A percentile compares a stretch with the other conserved stretches of the same genome.
These are phyloP conservation scores for Allygus modestus DNA, from an alignment of 2,888 invertebrate genomes.

Conservation along the genomic window DNA sequence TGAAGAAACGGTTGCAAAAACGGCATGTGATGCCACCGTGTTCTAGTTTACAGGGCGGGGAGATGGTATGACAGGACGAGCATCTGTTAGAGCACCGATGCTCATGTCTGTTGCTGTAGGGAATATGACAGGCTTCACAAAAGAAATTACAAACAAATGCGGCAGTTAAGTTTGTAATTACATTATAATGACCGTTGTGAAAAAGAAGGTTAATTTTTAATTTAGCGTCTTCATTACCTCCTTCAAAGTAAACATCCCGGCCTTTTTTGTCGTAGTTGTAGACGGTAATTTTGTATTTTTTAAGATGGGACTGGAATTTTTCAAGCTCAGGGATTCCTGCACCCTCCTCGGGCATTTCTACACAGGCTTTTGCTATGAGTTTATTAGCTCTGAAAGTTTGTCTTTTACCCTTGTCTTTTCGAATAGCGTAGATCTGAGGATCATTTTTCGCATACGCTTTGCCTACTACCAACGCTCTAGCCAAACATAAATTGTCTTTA, in stretches of 20 bases:
- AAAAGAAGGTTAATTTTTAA: constrained; percentile 68
- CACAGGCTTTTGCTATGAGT: constrained; percentile 23
- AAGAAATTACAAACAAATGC: constrained; percentile 64
- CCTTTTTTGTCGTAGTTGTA: not conserved
- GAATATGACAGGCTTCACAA: too few relatives aligned
- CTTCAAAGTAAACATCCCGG: not conserved
- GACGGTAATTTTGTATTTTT: constrained; percentile 9
- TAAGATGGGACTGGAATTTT: constrained; percentile 38
- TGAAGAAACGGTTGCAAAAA: too few relatives aligned
- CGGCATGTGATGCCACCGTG: too few relatives aligned
- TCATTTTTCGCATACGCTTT: constrained; percentile 64
- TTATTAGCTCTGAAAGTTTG: constrained; percentile 7
- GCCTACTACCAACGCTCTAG: constrained; percentile 64
- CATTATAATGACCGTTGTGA: constrained; percentile 58
- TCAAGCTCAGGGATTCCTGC: constrained; percentile 14
- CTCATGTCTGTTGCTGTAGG: too few relatives aligned
- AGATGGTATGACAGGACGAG: too few relatives aligned
- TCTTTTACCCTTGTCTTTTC: not conserved
- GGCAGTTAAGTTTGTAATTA: constrained; percentile 68
- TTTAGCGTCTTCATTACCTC: not conserved
- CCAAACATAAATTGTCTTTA: constrained; percentile 63
- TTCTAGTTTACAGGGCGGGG: too few relatives aligned
- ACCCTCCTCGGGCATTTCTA: not conserved
- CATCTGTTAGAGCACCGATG: too few relatives aligned
- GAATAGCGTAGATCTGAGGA: constrained; percentile 26